Evolutionary conservation across 2,888 invertebrate genomes (phyloP).

Genomic region (Conchocele bisecta): DNA sequence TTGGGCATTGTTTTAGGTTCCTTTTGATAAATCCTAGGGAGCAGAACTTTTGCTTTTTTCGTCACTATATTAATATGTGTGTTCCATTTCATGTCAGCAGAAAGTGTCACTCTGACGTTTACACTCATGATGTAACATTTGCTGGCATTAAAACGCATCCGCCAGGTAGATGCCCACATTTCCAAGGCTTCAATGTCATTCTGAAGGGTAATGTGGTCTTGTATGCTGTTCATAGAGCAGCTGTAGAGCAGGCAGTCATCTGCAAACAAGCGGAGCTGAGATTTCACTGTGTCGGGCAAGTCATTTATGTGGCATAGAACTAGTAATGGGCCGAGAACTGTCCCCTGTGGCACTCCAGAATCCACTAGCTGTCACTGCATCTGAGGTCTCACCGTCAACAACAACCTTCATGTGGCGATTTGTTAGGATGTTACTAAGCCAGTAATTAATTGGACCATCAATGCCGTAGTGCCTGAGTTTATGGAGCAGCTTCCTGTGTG

Average conservation of each 20-base stretch:
- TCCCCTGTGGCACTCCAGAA: constrained; percentile 36
- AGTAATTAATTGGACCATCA: constrained; percentile 12
- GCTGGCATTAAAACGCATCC: too few species aligned
- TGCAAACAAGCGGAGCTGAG: constrained; percentile 23
- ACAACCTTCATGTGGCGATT: constrained; percentile 19
- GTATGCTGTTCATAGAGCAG: not conserved
- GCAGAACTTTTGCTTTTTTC: too few species aligned
- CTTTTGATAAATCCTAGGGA: too few species aligned
- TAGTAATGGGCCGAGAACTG: constrained; percentile 15
- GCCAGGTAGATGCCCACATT: too few species aligned
- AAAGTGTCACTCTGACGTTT: too few species aligned
- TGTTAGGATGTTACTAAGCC: constrained; percentile 33
- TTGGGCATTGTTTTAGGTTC: too few species aligned
- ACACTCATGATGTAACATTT: too few species aligned
- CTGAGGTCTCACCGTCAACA: constrained; percentile 22
- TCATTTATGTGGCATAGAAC: constrained; percentile 29
- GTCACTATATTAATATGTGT: too few species aligned
- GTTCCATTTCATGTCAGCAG: too few species aligned
- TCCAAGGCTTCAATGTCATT: constrained; percentile 8
- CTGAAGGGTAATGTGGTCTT: constrained; percentile 12
- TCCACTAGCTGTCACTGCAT: constrained; percentile 4
- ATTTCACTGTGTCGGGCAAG: constrained; percentile 19
- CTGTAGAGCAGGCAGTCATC: constrained; percentile 29
- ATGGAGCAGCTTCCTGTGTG: constrained; percentile 33
- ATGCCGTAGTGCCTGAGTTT: constrained; percentile 45